phyloP scores from a whole-genome alignment of 2,888 invertebrate genomes.

The Dryocosmus kuriphilus region DNA sequence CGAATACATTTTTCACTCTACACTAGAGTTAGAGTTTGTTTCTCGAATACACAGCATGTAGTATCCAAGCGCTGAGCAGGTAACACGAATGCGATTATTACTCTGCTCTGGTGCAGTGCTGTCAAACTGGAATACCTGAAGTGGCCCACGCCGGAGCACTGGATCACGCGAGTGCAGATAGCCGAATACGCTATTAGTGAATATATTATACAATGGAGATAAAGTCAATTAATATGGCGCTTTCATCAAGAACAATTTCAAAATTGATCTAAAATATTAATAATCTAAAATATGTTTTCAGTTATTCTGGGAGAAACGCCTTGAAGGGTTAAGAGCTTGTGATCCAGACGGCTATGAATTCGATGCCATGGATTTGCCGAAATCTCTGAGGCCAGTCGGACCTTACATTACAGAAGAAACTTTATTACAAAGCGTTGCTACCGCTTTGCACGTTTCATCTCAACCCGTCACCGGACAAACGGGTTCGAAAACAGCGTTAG shows the following conservation, averaged over 20 bases:
- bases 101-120: too few relatives aligned
- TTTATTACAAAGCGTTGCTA: conserved; percentile 94
- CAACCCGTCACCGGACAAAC: conserved; percentile 96
- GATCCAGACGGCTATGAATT: conserved; percentile 91
- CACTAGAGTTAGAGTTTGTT: too few relatives aligned
- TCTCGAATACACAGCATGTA: too few relatives aligned
- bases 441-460: conserved; percentile 94
- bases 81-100: too few relatives aligned
- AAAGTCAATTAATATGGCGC: neutral
- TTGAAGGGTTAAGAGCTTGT: conserved; percentile 91
- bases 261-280: neutral
- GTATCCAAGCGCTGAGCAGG: too few relatives aligned
- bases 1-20: too few relatives aligned
- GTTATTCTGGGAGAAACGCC: conserved; percentile 90
- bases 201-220: neutral
- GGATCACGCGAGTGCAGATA: too few relatives aligned
- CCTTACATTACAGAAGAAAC: conserved; percentile 93
- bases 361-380: conserved; percentile 91
- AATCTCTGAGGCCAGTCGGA: conserved; percentile 89
- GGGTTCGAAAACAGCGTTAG: conserved; percentile 88
- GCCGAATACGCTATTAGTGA: too few relatives aligned
- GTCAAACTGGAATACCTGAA: too few relatives aligned
- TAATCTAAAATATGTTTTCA: conserved; percentile 59
- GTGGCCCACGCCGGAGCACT: too few relatives aligned
- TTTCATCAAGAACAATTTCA: neutral